Conservation (phyloP, 2,797 vertebrate genomes). For the Tinamus major region DNA sequence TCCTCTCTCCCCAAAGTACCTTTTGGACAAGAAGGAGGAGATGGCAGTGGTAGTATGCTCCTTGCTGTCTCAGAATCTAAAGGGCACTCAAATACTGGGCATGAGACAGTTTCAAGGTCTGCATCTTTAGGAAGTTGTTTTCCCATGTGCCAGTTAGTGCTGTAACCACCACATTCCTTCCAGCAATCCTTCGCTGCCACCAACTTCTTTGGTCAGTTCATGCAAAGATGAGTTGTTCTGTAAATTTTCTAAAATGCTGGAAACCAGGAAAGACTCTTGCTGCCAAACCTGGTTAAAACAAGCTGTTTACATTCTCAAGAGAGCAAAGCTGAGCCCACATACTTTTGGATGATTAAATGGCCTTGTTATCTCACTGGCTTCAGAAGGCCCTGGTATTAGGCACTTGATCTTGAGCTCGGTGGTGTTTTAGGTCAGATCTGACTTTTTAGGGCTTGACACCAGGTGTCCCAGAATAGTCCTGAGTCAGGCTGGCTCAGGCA, state of each 20-base stretch:
- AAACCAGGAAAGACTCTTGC: constrained; percentile 3
- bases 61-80: neutral
- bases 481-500: neutral
- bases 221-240: neutral
- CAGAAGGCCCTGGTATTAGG: constrained; percentile 17
- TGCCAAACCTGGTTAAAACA: constrained; percentile 51
- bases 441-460: neutral
- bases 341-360: constrained; percentile 36
- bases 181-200: neutral
- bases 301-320: constrained; percentile 39
- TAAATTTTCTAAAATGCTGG: constrained; percentile 18
- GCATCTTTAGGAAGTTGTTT: neutral
- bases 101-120: neutral
- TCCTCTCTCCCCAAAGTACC: neutral
- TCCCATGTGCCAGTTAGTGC: neutral
- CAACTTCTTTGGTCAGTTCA: neutral
- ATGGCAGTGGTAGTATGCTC: neutral
- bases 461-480: neutral
- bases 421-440: neutral
- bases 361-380: constrained; percentile 43
- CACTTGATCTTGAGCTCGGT: accelerated
- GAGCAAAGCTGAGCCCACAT: constrained; percentile 1
- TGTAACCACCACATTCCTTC: neutral
- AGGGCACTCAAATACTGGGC: neutral
- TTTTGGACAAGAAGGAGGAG: neutral